These are phyloP conservation scores for Drosophila mercatorum DNA, from an alignment of 2,888 invertebrate species.

Conservation along the genomic window DNA sequence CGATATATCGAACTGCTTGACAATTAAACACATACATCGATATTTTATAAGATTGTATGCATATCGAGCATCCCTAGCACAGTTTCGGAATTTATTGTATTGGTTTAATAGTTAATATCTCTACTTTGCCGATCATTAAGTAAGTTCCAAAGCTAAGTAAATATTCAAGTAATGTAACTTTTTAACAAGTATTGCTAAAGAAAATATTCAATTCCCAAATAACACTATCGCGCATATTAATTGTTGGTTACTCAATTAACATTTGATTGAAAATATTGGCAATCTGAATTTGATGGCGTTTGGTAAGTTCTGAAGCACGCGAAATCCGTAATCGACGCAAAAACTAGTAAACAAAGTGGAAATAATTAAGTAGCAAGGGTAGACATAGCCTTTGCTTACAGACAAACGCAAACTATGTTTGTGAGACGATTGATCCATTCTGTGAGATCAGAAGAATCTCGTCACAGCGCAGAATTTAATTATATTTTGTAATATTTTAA, in stretches of 20 bases:
- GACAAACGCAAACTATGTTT: not conserved
- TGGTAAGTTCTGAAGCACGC: not conserved
- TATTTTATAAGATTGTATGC: not conserved
- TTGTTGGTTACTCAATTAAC: not conserved
- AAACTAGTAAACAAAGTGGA: not conserved
- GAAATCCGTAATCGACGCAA: not conserved
- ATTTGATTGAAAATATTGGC: not conserved
- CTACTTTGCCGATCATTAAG: not conserved
- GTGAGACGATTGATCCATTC: too few species aligned
- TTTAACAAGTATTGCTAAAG: too few species aligned
- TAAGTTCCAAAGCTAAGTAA: not conserved
- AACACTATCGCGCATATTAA: not conserved
- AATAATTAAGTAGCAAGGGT: not conserved
- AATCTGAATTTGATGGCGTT: slow-evolving; percentile 1
- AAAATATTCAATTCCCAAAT: not conserved
- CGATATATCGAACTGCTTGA: not conserved
- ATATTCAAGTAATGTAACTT: not conserved
- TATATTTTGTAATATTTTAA: not conserved
- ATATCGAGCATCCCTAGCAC: slow-evolving; percentile 9
- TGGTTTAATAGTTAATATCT: not conserved
- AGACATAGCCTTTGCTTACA: not conserved
- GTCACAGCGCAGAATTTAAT: not conserved
- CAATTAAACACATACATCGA: not conserved
- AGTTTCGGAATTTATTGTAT: slow-evolving; percentile 15
- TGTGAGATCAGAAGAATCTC: not conserved